phyloP scores from a whole-genome alignment of 2,113 vertebrate species.

The Kryptolebias marmoratus region DNA sequence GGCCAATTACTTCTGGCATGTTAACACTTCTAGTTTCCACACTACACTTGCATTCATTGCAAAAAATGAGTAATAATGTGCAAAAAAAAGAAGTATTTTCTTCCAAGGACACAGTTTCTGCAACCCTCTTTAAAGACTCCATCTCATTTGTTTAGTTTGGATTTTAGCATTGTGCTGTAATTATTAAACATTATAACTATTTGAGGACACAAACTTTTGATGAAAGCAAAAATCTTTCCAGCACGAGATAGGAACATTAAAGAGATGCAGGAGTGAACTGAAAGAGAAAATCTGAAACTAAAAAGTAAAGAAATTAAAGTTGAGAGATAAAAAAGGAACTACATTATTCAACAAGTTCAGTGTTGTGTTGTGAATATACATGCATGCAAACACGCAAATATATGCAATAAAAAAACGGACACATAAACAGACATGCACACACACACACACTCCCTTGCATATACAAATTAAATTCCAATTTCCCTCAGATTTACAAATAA shows the following conservation, averaged over 20 bases:
- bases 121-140: slow-evolving; percentile 31
- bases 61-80: slow-evolving; percentile 20
- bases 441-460: too few relatives aligned
- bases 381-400: too few relatives aligned
- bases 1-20: slow-evolving; percentile 25
- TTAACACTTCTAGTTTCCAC: slow-evolving; percentile 14
- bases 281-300: not conserved
- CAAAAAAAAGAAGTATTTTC: not conserved
- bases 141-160: slow-evolving; percentile 23
- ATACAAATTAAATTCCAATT: too few relatives aligned
- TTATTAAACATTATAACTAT: slow-evolving; percentile 30
- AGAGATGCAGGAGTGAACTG: not conserved
- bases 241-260: slow-evolving; percentile 18
- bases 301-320: slow-evolving; percentile 4
- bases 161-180: slow-evolving; percentile 33
- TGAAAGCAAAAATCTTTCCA: slow-evolving; percentile 25
- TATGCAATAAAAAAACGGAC: too few relatives aligned
- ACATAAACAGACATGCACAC: too few relatives aligned
- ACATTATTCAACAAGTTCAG: too few relatives aligned
- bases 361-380: too few relatives aligned
- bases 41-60: not conserved
- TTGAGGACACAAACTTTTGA: slow-evolving; percentile 23
- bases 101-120: slow-evolving; percentile 11
- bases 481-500: too few relatives aligned
- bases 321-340: not conserved